Base-by-base conservation (phyloP, 2,797 vertebrate species). In the Tenualosa thibaudeaui region DNA sequence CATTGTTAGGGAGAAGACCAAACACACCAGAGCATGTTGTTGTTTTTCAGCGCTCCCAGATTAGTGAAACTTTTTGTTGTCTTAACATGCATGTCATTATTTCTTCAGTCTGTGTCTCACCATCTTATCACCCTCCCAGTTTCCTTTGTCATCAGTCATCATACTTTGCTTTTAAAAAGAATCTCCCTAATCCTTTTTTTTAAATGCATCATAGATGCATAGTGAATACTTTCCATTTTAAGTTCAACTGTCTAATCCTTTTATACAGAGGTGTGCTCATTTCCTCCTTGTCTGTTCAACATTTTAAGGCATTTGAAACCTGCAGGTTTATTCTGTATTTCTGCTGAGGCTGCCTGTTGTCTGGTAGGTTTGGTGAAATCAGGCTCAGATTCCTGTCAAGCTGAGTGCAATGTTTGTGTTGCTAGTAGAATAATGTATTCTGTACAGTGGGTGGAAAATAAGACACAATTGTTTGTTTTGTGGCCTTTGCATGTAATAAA, bases 1-100 rank as follows among this genome's bases (percentile, higher is more conserved):
- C 89, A 31, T 83, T 65, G 31, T 89, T 86, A 93, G 90, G 92
- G 93, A 93, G 71, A 78, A 93, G 90, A 88, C 88, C 90, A 88
- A 90, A 92, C 90, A 89, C 88, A 89, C 88, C 82, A 89, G 71
- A 86, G 86, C 85, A 88, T 89, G 87, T 91, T 91, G 90, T 88
- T 92, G 91, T 91, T 91, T 83, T 83, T 90, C 86, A 88, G 87
- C 53, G 81, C 86, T 90, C 86, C 84, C 89, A 89, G 86, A 82
- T 62, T 83, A 82, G 65, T 86, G 43, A 2, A 5, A 82, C 53
- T 83, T 83, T 60, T 78, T 81, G 46, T 85, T 88, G 85, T 84
- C 60, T 86, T 13, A 88, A 56, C 43, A n/a, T 81, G 24, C 65
- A 7, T 65, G 60, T 37, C 68, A 78, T 53, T 85, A 78, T 19